Evolutionary conservation across 2,797 vertebrate species (phyloP), one percentile per base, ranked within the genome.

Genomic region (Notolabrus celidotus): DNA sequence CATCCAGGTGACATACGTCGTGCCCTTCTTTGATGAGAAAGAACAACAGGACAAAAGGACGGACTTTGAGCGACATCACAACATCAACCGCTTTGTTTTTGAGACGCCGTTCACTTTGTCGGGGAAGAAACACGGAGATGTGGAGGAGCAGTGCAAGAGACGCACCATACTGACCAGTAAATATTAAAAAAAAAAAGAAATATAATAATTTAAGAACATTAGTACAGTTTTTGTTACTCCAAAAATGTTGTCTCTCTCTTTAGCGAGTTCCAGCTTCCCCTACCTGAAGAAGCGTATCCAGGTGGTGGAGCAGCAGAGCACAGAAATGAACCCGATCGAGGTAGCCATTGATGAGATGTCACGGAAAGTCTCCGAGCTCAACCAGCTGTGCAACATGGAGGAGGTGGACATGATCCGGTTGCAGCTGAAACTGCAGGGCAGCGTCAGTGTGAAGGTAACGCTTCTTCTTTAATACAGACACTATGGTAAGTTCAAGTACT

Each of bases 261-360:
- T 59, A 99, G 98, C 98, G 2, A 97, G 95, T 62, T 97, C 97
- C 84, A 91, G 95, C 80, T 98, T 99, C 70, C 97, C 98, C 0
- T 99, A 99, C 0, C 94, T 99, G 75, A 99, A 99, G 93, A 99
- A 99, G 83, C 94, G 98, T 8, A 97, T 99, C 63, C 96, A 98
- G 82, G 98, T 99, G 74, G 82, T 98, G 62, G 97, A 96, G 85
- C 98, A 99, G 61, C 96, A 96, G 27, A 97, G 97, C 89, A 96
- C 95, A 0, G 98, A 99, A 77, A 95, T 99, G 92, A 99, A 99
- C 83, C 98, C 98, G 0, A 97, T 99, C 0, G 98, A 99, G 82
- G 98, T 99, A 25, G 98, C 98, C 0, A 99, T 99, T 11, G 98
- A 99, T 36, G 98, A 99, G 92, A 99, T 99, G 98, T 97, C 97